Evolutionary conservation across 2,888 invertebrate genomes (phyloP).

Genomic region (Mycalesis mineus): DNA sequence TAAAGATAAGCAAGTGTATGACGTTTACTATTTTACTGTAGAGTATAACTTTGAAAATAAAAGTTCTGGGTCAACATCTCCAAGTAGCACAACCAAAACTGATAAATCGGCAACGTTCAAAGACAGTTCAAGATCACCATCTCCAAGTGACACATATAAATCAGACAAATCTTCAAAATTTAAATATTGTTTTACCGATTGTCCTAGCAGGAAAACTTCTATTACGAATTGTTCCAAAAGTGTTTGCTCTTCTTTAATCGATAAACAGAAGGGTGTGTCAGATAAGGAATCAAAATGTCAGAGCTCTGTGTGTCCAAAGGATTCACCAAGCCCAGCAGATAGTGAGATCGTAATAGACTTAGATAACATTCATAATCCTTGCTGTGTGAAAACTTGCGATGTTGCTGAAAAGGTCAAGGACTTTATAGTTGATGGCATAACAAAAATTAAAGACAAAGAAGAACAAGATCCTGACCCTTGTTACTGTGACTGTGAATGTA

Average conservation of each 20-base stretch:
- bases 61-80: conserved; percentile 31
- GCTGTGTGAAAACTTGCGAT: conserved; percentile 60
- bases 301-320: conserved; percentile 42
- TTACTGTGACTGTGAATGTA: conserved; percentile 66
- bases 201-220: conserved; percentile 46
- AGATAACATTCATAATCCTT: conserved; percentile 57
- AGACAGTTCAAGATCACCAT: conserved; percentile 38
- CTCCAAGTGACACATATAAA: conserved; percentile 29
- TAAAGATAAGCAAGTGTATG: conserved; percentile 42
- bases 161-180: conserved; percentile 36
- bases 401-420: conserved; percentile 61
- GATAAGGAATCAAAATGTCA: conserved; percentile 37
- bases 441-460: conserved; percentile 39
- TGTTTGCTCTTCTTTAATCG: conserved; percentile 39
- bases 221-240: conserved; percentile 51
- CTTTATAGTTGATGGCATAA: conserved; percentile 51
- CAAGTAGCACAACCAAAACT: conserved; percentile 26
- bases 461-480: conserved; percentile 46
- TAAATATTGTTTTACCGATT: conserved; percentile 49
- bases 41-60: conserved; percentile 50
- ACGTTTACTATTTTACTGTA: conserved; percentile 66
- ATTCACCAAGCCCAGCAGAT: conserved; percentile 60
- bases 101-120: conserved; percentile 39
- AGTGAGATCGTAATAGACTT: conserved; percentile 55
- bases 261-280: conserved; percentile 22